phyloP scores from a whole-genome alignment of 64 coral and sea anemone genomes.

The Orbicella faveolata region DNA sequence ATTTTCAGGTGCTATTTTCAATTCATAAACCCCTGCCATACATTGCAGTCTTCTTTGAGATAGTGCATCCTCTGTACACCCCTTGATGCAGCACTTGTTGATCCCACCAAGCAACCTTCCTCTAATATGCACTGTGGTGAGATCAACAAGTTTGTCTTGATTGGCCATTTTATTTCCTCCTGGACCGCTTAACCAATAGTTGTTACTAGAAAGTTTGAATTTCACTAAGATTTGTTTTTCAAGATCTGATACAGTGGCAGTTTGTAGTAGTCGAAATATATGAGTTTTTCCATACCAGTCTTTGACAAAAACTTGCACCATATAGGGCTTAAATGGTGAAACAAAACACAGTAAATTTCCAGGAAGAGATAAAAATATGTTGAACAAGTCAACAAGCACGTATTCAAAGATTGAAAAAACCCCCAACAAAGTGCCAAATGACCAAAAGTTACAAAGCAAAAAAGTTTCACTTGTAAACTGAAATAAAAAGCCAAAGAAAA shows the following conservation, averaged over 20 bases:
- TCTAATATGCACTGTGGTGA: neutral
- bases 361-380: constrained; percentile 44
- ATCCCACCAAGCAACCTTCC: constrained; percentile 9
- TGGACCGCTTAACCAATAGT: constrained; percentile 37
- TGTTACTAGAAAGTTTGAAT: neutral
- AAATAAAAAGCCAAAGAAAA: neutral
- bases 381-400: constrained; percentile 45
- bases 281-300: constrained; percentile 46
- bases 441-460: constrained; percentile 17
- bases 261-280: constrained; percentile 29
- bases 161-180: neutral
- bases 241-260: constrained; percentile 36
- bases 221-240: constrained; percentile 27
- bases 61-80: neutral
- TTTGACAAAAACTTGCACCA: constrained; percentile 31
- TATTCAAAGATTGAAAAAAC: constrained; percentile 23
- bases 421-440: constrained; percentile 28
- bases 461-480: constrained; percentile 7
- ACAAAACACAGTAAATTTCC: constrained; percentile 48
- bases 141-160: neutral
- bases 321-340: constrained; percentile 19
- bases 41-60: constrained; percentile 3
- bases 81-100: constrained; percentile 24
- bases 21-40: constrained; percentile 15
- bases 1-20: constrained; percentile 26